Conservation (phyloP, 2,888 invertebrate species). For the Lamellibrachia columna region DNA sequence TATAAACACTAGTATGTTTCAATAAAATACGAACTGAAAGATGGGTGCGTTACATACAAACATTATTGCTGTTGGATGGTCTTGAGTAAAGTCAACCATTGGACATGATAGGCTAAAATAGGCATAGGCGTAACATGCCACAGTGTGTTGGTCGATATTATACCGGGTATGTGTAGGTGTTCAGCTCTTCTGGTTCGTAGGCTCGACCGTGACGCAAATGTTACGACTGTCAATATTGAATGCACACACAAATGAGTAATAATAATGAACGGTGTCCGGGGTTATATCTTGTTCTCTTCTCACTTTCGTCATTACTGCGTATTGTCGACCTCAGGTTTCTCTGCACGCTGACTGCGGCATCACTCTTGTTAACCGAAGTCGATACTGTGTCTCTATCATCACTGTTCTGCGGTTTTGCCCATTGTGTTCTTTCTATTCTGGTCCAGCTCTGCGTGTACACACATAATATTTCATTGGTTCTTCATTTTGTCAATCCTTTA, state of each 20-base stretch:
- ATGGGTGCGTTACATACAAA: neutral
- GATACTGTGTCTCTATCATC: neutral
- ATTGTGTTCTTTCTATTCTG: neutral
- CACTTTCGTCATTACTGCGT: neutral
- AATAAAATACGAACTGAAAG: neutral
- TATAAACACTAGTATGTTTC: neutral
- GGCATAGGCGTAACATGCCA: neutral
- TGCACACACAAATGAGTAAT: neutral
- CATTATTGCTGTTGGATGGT: neutral
- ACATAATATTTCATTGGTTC: neutral
- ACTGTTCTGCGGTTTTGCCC: neutral
- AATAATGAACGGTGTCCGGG: constrained; percentile 1
- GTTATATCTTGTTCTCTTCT: neutral
- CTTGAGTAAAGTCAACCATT: neutral
- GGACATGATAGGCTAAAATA: neutral
- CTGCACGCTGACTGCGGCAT: neutral
- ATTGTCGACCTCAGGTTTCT: neutral
- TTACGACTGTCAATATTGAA: neutral
- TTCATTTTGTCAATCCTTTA: neutral
- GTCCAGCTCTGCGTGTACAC: neutral
- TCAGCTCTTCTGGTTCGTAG: neutral
- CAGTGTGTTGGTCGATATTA: neutral
- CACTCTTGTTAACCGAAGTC: neutral
- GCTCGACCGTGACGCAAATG: neutral
- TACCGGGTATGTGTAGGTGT: neutral